phyloP scores from a whole-genome alignment of 2,888 invertebrate species.

The Drosophila lacicola region DNA sequence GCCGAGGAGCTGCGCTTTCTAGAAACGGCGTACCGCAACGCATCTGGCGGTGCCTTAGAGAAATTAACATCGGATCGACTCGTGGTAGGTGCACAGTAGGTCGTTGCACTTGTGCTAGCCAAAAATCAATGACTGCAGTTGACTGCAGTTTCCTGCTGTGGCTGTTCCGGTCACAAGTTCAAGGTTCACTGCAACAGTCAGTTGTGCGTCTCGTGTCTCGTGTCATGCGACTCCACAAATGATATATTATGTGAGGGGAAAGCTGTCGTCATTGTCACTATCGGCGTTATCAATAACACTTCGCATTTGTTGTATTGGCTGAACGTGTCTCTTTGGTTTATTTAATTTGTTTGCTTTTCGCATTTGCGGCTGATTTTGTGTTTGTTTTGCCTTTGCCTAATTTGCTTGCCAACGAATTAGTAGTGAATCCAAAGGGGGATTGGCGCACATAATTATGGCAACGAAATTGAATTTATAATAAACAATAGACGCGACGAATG shows the following conservation, averaged over 20 bases:
- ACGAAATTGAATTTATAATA: constrained; percentile 59
- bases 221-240: constrained; percentile 39
- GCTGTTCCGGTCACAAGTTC: constrained; percentile 65
- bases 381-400: constrained; percentile 28
- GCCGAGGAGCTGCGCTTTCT: constrained; percentile 76
- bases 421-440: constrained; percentile 52
- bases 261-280: constrained; percentile 6
- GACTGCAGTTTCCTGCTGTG: constrained; percentile 14
- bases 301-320: constrained; percentile 47
- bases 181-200: constrained; percentile 50
- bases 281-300: constrained; percentile 38
- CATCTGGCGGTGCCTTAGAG: constrained; percentile 73
- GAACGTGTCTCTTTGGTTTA: constrained; percentile 16
- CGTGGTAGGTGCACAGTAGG: constrained; percentile 62
- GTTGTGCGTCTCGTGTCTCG: neutral
- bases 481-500: constrained; percentile 42
- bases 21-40: constrained; percentile 74
- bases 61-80: constrained; percentile 77
- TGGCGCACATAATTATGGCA: constrained; percentile 52
- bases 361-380: constrained; percentile 2
- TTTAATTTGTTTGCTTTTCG: constrained; percentile 47
- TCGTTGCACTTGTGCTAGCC: constrained; percentile 40
- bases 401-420: constrained; percentile 67
- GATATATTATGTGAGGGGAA: constrained; percentile 19
- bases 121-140: constrained; percentile 63